Conservation (phyloP, 2,797 vertebrate genomes). For the Alcedo quadribrachys region DNA sequence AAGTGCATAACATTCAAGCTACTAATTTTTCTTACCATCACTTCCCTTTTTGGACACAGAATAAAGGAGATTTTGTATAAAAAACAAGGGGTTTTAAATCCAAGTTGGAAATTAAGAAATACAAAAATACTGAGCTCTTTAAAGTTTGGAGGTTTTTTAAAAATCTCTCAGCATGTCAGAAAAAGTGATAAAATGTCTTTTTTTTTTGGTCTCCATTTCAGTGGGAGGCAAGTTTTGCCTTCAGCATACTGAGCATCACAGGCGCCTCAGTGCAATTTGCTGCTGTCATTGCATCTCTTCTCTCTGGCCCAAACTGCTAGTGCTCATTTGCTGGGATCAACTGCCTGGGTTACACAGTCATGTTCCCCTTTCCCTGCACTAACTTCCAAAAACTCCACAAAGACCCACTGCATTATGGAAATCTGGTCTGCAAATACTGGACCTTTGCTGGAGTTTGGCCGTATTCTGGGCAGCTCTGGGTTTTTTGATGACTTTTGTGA, state of each 20-base stretch:
- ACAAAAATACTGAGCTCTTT: neutral
- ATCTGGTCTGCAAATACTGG: conserved; percentile 10
- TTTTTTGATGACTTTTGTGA: conserved; percentile 25
- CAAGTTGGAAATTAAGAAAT: conserved; percentile 20
- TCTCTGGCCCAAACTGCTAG: conserved; percentile 63
- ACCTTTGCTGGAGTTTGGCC: conserved; percentile 5
- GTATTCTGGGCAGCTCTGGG: conserved; percentile 39
- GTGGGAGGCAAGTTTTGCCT: conserved; percentile 66
- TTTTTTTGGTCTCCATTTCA: conserved; percentile 44
- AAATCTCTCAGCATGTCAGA: neutral
- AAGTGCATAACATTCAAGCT: neutral
- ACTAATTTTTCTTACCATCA: conserved; percentile 9
- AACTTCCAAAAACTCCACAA: conserved; percentile 49
- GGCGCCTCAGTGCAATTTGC: conserved; percentile 59
- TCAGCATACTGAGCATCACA: conserved; percentile 51
- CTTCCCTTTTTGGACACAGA: neutral
- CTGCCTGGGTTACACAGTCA: conserved; percentile 45
- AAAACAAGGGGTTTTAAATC: neutral
- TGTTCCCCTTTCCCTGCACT: conserved; percentile 51
- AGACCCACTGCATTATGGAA: neutral
- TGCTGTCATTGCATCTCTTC: conserved; percentile 50
- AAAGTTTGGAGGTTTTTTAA: neutral
- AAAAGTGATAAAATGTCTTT: conserved; percentile 49
- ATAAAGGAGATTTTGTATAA: neutral
- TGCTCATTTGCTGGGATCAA: conserved; percentile 58